Conservation (phyloP, 2,113 vertebrate genomes). For the Lampris megalopsis region DNA sequence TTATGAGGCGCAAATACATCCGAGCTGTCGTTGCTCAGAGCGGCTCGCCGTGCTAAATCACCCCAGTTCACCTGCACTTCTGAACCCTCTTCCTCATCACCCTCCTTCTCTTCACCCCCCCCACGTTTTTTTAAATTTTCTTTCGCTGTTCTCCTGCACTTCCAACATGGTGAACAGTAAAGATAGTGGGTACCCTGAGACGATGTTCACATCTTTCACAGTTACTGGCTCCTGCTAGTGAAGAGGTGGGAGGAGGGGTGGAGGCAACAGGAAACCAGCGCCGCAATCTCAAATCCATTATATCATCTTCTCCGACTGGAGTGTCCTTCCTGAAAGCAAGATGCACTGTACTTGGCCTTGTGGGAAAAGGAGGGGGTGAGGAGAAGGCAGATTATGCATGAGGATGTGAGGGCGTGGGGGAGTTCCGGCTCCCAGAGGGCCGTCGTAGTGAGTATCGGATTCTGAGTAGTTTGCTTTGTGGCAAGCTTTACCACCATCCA, state of each 20-base stretch:
- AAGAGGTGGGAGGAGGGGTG: slow-evolving; percentile 10
- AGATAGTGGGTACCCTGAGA: slow-evolving; percentile 18
- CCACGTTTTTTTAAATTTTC: too few species aligned
- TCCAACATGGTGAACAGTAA: slow-evolving; percentile 12
- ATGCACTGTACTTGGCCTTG: slow-evolving; percentile 44
- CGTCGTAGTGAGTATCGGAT: slow-evolving; percentile 25
- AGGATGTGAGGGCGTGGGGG: background rate
- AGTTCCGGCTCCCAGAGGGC: slow-evolving; percentile 12
- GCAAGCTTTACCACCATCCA: slow-evolving; percentile 5
- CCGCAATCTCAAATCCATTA: slow-evolving; percentile 45
- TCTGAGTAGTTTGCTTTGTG: slow-evolving; percentile 25
- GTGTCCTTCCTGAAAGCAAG: slow-evolving; percentile 66
- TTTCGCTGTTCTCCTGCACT: background rate
- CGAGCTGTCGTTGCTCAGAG: too few species aligned
- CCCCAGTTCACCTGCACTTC: background rate
- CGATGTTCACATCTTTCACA: slow-evolving; percentile 32
- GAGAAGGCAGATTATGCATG: background rate
- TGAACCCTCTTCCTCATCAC: background rate
- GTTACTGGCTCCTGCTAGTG: slow-evolving; percentile 1
- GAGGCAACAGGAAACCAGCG: slow-evolving; percentile 53
- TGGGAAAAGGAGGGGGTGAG: slow-evolving; percentile 3
- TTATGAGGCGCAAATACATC: too few species aligned
- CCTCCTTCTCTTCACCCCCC: background rate
- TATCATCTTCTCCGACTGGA: slow-evolving; percentile 52
- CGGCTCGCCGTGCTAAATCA: too few species aligned